These are phyloP conservation scores for Danio aesculapii DNA, from an alignment of 2,797 vertebrate genomes.

Conservation along the genomic window DNA sequence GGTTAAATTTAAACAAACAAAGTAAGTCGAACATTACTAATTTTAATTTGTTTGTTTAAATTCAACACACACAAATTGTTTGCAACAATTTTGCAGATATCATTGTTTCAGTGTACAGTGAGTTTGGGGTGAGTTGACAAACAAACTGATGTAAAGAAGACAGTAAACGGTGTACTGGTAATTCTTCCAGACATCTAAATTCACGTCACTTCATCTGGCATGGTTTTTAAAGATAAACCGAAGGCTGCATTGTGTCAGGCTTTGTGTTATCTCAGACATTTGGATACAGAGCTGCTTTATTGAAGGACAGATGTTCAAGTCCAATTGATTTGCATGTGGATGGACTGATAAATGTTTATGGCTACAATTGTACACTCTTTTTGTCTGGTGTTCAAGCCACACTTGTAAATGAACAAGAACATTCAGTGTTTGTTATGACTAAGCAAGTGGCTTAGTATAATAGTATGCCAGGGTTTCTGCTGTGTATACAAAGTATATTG, in stretches of 20 bases:
- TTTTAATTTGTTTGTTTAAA: no score
- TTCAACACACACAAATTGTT: no score
- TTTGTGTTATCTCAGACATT: slow-evolving; percentile 12
- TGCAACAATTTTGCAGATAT: no score
- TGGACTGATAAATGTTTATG: not conserved
- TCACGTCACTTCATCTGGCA: not conserved
- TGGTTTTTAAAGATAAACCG: slow-evolving; percentile 3
- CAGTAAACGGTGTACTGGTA: slow-evolving; percentile 8
- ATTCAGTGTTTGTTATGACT: not conserved
- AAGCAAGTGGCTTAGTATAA: slow-evolving; percentile 5
- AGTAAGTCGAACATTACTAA: no score
- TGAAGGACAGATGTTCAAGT: slow-evolving; percentile 19
- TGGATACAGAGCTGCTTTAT: slow-evolving; percentile 23
- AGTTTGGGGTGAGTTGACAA: not conserved
- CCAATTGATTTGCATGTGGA: slow-evolving; percentile 10
- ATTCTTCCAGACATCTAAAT: not conserved
- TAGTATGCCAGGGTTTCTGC: not conserved
- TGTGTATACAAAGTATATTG: not conserved
- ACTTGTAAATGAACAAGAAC: slow-evolving; percentile 19
- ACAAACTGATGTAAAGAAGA: not conserved
- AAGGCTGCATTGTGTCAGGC: slow-evolving; percentile 20
- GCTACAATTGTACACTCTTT: not conserved
- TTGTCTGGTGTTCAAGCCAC: not conserved
- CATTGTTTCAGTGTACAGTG: not conserved
- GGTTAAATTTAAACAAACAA: no score